Conservation (phyloP, 2,797 vertebrate species). For the Halcyon badia region DNA sequence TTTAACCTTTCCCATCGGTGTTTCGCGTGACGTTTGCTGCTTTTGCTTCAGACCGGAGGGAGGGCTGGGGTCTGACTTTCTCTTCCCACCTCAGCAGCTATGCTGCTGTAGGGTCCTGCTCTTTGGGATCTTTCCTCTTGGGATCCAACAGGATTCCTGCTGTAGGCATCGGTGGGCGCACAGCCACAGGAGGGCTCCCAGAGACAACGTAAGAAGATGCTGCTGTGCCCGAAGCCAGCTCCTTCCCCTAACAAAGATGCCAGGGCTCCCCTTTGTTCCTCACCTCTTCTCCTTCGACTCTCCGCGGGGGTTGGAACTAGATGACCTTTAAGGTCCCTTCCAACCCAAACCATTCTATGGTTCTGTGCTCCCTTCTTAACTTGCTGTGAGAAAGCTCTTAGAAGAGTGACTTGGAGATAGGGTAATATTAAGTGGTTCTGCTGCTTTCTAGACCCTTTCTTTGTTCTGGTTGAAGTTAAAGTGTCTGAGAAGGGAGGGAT, state of each 20-base stretch:
- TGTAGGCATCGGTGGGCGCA: rapidly evolving
- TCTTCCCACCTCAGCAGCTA: rapidly evolving
- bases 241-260: neutral
- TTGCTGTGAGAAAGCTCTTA: too few species aligned
- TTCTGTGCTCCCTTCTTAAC: neutral
- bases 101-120: rapidly evolving
- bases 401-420: neutral
- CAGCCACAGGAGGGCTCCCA: slow-evolving; percentile 22
- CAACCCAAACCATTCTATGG: neutral
- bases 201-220: neutral
- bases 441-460: neutral
- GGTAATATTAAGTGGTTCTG: rapidly evolving
- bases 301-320: rapidly evolving
- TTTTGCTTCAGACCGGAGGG: neutral
- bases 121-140: too few species aligned
- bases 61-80: too few species aligned
- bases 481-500: neutral
- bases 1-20: rapidly evolving
- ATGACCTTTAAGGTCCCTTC: neutral
- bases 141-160: rapidly evolving
- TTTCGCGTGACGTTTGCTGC: neutral
- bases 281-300: neutral
- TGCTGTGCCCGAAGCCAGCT: neutral
- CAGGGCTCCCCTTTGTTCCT: neutral
- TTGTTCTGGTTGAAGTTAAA: neutral